Evolutionary conservation across 2,113 vertebrate genomes (phyloP), one percentile per base, ranked within the genome.

Genomic region (Ciconia maguari): DNA sequence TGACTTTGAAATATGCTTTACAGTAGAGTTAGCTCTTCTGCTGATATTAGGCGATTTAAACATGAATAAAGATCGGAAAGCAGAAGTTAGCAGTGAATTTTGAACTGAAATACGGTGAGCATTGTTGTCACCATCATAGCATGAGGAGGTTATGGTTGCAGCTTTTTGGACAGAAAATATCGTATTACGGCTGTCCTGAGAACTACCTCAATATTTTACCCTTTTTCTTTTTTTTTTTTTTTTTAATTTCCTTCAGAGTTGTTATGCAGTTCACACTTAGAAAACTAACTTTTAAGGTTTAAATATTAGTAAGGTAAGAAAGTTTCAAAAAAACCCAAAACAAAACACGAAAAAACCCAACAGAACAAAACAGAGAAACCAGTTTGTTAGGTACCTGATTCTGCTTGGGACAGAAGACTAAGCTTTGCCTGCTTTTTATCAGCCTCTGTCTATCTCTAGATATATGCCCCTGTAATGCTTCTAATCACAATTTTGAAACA

Each of bases 1-100:
- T 93, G 74, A 76, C 69, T 88, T 94, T 70, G 54, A 84, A 89
- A 69, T 86, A 65, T 25, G 42, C 55, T 91, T 95, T 90, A 58
- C 54, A 54, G 48, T 51, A 44, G 25, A 64, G 55, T 51, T 81
- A n/a, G 13, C 24, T 74, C n/a, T 57, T 78, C 49, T 80, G 15
- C 55, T 95, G 29, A 29, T 66, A 49, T n/a, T 87, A 55, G 9
- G 13, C 14, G 24, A 64, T 62, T 89, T 87, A 87, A 90, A 82
- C 4, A 29, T 58, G 48, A 57, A 41, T 62, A 57, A 78, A 88
- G 26, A 82, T 55, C 10, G 16, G n/a, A 83, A 87, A 95, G 41
- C 55, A 77, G 44, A 92, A 87, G 41, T 79, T 90, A n/a, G 26
- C 26, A 61, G 26, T 61, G 52, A 62, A 74, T 83, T 81, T 61